Evolutionary conservation across 2,797 vertebrate genomes (phyloP).

Genomic region (Falco rusticolus): DNA sequence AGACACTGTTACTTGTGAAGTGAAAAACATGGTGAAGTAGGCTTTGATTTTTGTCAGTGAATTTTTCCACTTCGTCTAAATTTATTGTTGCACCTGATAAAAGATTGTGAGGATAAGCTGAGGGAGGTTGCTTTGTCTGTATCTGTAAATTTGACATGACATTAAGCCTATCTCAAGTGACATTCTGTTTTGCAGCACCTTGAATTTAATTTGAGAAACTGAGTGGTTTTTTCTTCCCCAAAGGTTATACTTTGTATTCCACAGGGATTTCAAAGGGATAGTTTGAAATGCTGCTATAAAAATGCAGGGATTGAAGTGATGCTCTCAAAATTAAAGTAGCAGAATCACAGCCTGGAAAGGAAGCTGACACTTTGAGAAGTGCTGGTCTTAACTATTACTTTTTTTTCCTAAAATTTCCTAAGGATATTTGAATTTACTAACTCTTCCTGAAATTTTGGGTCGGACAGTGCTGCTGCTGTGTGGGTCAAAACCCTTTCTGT

Average conservation of each 20-base stretch:
- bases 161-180: background rate
- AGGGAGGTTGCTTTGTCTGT: background rate
- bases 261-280: background rate
- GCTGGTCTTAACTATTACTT: background rate
- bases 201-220: slow-evolving; percentile 6
- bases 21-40: background rate
- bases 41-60: slow-evolving; percentile 2
- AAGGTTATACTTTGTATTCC: background rate
- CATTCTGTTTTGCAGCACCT: background rate
- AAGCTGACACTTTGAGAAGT: background rate
- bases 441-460: background rate
- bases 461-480: background rate
- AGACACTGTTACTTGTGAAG: background rate
- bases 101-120: background rate
- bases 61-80: background rate
- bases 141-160: background rate
- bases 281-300: background rate
- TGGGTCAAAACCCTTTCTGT: background rate
- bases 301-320: background rate
- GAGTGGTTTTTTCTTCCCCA: background rate
- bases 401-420: background rate
- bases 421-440: background rate
- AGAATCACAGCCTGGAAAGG: slow-evolving; percentile 10
- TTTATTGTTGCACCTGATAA: background rate
- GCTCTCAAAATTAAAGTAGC: background rate